phyloP scores from a whole-genome alignment of 1,140 invertebrate genomes.

The Dreissena rostriformis region DNA sequence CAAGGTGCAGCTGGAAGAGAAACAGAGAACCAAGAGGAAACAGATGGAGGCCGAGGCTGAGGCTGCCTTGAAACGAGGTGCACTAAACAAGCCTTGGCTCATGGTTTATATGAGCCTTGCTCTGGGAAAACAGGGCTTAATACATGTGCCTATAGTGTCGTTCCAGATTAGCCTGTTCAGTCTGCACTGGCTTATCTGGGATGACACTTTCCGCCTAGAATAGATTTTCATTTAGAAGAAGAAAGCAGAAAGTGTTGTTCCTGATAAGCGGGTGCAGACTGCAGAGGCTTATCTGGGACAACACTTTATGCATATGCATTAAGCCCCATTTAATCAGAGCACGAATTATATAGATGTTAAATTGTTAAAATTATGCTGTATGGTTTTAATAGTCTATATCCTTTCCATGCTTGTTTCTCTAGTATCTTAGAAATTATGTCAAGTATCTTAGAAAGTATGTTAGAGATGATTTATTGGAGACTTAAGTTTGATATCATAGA shows the following conservation, averaged over 20 bases:
- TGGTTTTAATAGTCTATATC: no score
- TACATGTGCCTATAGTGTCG: neutral
- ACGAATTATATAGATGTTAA: no score
- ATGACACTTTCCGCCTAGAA: neutral
- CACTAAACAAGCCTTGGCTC: conserved; percentile 34
- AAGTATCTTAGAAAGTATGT: no score
- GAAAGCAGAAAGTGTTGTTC: neutral
- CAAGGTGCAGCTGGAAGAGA: conserved; percentile 95
- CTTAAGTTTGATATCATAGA: no score
- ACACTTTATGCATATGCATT: no score
- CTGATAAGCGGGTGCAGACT: no score
- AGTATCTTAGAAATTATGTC: no score
- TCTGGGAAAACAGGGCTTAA: neutral
- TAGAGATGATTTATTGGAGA: no score
- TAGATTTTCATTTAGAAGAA: neutral
- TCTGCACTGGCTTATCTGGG: neutral
- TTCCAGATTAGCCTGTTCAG: neutral
- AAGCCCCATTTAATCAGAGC: no score
- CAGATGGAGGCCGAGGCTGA: conserved; percentile 90
- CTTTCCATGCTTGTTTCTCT: no score
- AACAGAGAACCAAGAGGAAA: conserved; percentile 86
- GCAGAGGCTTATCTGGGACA: no score
- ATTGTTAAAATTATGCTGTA: no score
- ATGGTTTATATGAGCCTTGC: neutral
- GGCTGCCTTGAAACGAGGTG: conserved; percentile 87